phyloP scores from a whole-genome alignment of 2,888 invertebrate genomes.

The Bhutanitis thaidina region DNA sequence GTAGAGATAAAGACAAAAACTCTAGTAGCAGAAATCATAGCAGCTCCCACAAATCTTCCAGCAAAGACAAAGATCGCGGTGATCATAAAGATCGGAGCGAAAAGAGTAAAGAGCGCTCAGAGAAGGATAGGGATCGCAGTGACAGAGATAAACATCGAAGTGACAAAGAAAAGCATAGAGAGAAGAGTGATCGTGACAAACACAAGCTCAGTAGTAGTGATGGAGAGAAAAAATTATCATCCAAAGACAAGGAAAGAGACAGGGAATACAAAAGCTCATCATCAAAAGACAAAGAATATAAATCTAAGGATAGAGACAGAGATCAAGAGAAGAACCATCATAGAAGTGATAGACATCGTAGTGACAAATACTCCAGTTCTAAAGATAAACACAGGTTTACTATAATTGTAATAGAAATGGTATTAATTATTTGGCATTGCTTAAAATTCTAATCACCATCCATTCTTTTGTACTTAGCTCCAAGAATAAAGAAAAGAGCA shows the following conservation, averaged over 20 bases:
- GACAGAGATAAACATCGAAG: constrained; percentile 58
- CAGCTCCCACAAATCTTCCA: constrained; percentile 76
- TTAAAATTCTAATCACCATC: neutral
- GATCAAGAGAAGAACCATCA: constrained; percentile 47
- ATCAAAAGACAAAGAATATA: constrained; percentile 71
- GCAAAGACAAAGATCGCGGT: constrained; percentile 66
- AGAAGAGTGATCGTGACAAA: constrained; percentile 38
- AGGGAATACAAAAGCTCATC: constrained; percentile 44
- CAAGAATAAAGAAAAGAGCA: constrained; percentile 57
- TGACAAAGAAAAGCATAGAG: constrained; percentile 50
- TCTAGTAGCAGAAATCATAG: constrained; percentile 77
- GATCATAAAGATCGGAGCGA: constrained; percentile 52
- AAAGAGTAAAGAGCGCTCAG: constrained; percentile 59
- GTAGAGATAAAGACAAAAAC: constrained; percentile 73
- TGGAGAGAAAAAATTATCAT: constrained; percentile 46
- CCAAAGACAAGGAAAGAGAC: constrained; percentile 44
- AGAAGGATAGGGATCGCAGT: constrained; percentile 40
- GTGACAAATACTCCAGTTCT: constrained; percentile 65
- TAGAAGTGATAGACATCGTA: constrained; percentile 64
- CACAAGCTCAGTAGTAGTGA: constrained; percentile 39
- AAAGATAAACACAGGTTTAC: constrained; percentile 80
- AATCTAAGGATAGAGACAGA: constrained; percentile 51
- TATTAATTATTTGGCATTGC: neutral
- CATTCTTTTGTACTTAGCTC: constrained; percentile 16
- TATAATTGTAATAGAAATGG: constrained; percentile 6